A percentile compares a stretch with the other conserved stretches of the same genome.
Evolutionary conservation across 2,888 invertebrate genomes (phyloP).

Genomic region (Chrysomela aeneicollis): DNA sequence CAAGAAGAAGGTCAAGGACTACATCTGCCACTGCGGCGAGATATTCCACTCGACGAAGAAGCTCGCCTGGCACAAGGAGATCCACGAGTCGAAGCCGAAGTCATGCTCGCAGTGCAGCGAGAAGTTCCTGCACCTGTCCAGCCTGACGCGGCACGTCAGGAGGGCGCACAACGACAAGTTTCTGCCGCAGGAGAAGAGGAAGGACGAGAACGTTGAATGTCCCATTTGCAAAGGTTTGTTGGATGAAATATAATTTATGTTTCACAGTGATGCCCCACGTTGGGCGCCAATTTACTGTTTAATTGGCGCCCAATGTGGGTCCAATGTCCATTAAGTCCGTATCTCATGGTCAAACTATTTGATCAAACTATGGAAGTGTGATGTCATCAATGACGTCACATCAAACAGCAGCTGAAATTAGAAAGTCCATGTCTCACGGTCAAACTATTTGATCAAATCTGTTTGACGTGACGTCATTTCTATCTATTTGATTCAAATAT

Average conservation of each 20-base stretch:
- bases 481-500: too few relatives aligned
- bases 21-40: constrained; percentile 71
- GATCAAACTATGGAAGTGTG: too few relatives aligned
- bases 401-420: too few relatives aligned
- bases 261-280: too few relatives aligned
- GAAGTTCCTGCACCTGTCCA: constrained; percentile 85
- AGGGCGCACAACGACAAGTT: constrained; percentile 81
- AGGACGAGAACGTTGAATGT: constrained; percentile 76
- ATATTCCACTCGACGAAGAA: constrained; percentile 85
- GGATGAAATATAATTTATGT: background rate
- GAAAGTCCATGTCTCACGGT: too few relatives aligned
- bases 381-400: too few relatives aligned
- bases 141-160: constrained; percentile 84
- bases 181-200: constrained; percentile 68
- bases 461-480: too few relatives aligned
- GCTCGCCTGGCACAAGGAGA: constrained; percentile 84
- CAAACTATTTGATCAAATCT: too few relatives aligned
- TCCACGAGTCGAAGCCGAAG: constrained; percentile 83
- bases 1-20: constrained; percentile 70
- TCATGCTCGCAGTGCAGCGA: constrained; percentile 86
- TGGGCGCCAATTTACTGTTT: too few relatives aligned
- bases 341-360: too few relatives aligned
- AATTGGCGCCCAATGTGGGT: too few relatives aligned
- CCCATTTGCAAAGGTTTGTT: constrained; percentile 74
- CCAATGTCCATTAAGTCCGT: too few relatives aligned